Conservation (phyloP, 2,888 invertebrate genomes). For the Ophioninae sp. region DNA sequence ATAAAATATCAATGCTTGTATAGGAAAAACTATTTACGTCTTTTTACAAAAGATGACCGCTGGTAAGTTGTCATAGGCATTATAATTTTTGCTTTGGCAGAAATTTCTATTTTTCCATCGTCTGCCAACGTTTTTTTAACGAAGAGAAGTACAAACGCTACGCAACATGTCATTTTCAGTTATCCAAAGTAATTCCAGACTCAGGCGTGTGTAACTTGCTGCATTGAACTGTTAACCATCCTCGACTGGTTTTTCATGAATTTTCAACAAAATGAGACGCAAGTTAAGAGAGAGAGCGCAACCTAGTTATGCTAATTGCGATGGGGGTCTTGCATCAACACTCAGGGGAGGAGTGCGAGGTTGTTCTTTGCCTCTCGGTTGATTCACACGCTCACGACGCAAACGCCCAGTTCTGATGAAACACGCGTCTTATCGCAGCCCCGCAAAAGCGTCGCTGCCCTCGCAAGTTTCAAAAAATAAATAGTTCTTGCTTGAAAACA, state of each 20-base stretch:
- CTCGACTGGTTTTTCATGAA: no score
- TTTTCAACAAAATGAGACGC: conserved; percentile 43
- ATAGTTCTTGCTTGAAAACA: not conserved
- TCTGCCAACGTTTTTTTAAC: no score
- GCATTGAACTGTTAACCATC: not conserved
- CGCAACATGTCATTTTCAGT: no score
- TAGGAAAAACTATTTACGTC: no score
- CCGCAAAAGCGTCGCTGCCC: conserved; percentile 12
- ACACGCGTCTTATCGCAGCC: conserved; percentile 59
- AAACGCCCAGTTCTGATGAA: conserved; percentile 20
- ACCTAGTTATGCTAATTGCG: conserved; percentile 58
- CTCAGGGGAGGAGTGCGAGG: not conserved
- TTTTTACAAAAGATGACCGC: no score
- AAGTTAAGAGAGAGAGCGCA: conserved; percentile 12
- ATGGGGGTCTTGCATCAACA: conserved; percentile 41
- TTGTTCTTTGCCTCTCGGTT: conserved; percentile 41
- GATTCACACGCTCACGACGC: conserved; percentile 28
- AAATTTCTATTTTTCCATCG: no score
- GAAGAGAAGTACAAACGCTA: no score
- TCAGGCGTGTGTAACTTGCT: not conserved
- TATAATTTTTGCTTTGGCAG: no score
- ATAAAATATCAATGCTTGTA: no score
- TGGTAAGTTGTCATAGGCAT: no score
- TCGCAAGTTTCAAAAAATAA: not conserved
- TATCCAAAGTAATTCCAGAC: no score